Percentiles rank a stretch among this genome's conserved stretches.
These are phyloP conservation scores for Muschampia plurimacula DNA, from an alignment of 2,888 invertebrate species.

Conservation along the genomic window DNA sequence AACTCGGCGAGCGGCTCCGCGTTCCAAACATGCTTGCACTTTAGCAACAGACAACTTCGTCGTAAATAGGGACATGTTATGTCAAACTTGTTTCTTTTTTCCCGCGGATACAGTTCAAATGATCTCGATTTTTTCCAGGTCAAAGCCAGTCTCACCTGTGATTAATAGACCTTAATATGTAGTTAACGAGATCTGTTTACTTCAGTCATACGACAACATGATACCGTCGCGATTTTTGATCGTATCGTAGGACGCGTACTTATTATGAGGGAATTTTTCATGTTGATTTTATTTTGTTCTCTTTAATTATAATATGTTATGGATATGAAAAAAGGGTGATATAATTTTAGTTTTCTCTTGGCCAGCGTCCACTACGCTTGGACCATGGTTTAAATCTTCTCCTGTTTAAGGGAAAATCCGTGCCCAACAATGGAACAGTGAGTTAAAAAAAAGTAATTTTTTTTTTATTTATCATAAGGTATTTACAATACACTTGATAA, in stretches of 20 bases:
- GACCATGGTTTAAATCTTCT: no score
- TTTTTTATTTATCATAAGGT: no score
- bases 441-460: no score
- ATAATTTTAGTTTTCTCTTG: no score
- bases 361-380: no score
- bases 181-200: conserved; percentile 14
- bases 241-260: not conserved
- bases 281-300: not conserved
- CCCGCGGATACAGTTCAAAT: conserved; percentile 8
- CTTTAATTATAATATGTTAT: not conserved
- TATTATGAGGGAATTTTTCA: not conserved
- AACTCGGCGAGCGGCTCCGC: conserved; percentile 48
- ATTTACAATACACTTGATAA: no score
- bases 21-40: conserved; percentile 61
- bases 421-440: no score
- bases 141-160: conserved; percentile 32
- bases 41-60: conserved; percentile 16
- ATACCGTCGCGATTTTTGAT: conserved; percentile 3
- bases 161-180: conserved; percentile 35
- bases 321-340: no score
- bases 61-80: conserved; percentile 13
- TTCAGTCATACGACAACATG: conserved; percentile 2
- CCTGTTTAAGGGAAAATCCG: no score
- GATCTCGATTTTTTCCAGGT: conserved; percentile 33
- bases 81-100: conserved; percentile 22